Evolutionary conservation across 2,888 invertebrate genomes (phyloP).

Genomic region (Limenitis camilla): DNA sequence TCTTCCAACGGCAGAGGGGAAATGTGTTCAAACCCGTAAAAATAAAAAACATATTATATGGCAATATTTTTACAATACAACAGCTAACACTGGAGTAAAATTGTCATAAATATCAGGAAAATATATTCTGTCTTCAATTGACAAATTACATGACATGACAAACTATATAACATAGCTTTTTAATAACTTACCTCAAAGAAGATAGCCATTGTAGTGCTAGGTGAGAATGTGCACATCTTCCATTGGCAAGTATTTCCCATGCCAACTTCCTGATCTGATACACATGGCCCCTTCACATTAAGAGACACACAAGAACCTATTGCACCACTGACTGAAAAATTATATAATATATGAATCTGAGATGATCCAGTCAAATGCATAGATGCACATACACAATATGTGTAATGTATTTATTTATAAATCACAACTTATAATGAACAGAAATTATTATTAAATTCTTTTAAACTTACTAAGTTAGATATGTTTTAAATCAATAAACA

Average conservation of each 20-base stretch:
- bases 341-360: not conserved
- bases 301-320: slow-evolving; percentile 97
- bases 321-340: slow-evolving; percentile 84
- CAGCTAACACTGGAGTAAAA: no score
- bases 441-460: no score
- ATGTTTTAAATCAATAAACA: not conserved
- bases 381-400: no score
- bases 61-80: no score
- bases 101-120: no score
- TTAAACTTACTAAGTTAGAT: no score
- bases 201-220: slow-evolving; percentile 92
- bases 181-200: slow-evolving; percentile 85
- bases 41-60: no score
- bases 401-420: no score
- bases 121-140: not conserved
- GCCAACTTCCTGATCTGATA: slow-evolving; percentile 98
- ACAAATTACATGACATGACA: not conserved
- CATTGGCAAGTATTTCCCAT: slow-evolving; percentile 98
- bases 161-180: not conserved
- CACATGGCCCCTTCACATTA: slow-evolving; percentile 91
- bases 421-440: no score
- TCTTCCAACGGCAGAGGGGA: no score
- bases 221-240: slow-evolving; percentile 97
- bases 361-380: not conserved
- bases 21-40: no score